Evolutionary conservation across 2,888 invertebrate species (phyloP), one percentile per base, ranked within the genome.

Genomic region (Phyto melanocephala): DNA sequence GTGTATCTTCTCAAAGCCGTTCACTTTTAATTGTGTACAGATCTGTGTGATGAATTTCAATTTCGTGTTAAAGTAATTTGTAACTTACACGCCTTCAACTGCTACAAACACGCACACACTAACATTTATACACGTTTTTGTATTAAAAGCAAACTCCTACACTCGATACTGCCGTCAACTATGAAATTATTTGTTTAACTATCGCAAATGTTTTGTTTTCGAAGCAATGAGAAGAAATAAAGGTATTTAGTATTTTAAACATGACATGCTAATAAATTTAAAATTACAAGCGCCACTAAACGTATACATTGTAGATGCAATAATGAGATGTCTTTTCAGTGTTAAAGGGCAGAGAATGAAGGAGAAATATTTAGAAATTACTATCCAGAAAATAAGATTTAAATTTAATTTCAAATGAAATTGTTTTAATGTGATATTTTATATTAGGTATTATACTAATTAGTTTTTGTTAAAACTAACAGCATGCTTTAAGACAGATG

Each of bases 11-110:
- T 24, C 47, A 42, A 28, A 15, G 4, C 3, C 7, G 20, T 22
- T 47, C 52, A 22, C 15, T 8, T 24, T 17, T 28, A 15, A 28
- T 42, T 76, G 33, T 72, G 35, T 42, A 24, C 72, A 22, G 75
- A 37, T 45, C 35, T 35, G 7, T 62, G 78, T 68, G 78, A 83
- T 83, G 82, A 84, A 84, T 85, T 83, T 72, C 83, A 82, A 79
- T 84, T 86, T 86, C 77, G 81, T 86, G 87, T 87, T 87, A 89
- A 87, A 88, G 86, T 88, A 90, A 89, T 89, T 90, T 90, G 88
- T 89, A 87, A 87, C 81, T 58, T 79, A 70, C 75, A 82, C 82
- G 75, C 82, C 82, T 79, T 75, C 78, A 82, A 82, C 65, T 79
- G 63, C 63, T 40, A 52, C 17, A 72, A 28, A n/a, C n/a, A n/a